phyloP scores from a whole-genome alignment of 1,140 invertebrate species.

The Drosophila biarmipes region DNA sequence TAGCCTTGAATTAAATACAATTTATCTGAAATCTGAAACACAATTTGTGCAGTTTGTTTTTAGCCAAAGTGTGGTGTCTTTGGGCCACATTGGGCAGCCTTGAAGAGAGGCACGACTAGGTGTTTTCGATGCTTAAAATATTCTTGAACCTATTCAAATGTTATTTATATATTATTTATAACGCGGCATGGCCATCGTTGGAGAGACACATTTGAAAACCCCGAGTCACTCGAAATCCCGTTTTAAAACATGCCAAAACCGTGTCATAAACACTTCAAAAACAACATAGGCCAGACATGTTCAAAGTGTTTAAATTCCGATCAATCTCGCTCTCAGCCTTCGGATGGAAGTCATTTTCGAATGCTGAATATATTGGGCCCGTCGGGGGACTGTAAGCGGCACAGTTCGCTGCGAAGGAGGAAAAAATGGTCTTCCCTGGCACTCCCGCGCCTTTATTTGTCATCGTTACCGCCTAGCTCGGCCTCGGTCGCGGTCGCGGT shows the following conservation, averaged over 20 bases:
- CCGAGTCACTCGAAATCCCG: conserved; percentile 22
- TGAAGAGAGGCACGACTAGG: background rate
- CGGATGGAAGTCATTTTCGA: conserved; percentile 5
- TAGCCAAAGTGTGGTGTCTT: background rate
- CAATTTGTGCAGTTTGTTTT: background rate
- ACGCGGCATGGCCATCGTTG: conserved; percentile 3
- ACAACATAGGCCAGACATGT: conserved; percentile 21
- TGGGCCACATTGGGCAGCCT: background rate
- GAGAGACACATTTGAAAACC: conserved; percentile 11
- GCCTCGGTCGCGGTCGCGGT: too few species aligned
- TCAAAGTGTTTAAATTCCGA: conserved; percentile 26
- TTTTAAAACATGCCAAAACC: conserved; percentile 27
- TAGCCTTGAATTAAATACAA: background rate
- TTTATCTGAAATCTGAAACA: background rate
- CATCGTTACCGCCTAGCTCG: background rate
- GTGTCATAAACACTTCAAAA: conserved; percentile 25
- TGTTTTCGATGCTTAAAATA: conserved; percentile 5
- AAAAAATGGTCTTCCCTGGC: background rate
- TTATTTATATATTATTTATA: background rate
- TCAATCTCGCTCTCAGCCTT: conserved; percentile 28
- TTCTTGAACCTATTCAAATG: background rate
- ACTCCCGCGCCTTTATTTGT: background rate
- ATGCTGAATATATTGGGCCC: conserved; percentile 11
- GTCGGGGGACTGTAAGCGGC: background rate
- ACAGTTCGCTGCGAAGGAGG: background rate